These are phyloP conservation scores for Tetrapedia diversipes DNA, from an alignment of 2,888 invertebrate genomes.

Conservation along the genomic window DNA sequence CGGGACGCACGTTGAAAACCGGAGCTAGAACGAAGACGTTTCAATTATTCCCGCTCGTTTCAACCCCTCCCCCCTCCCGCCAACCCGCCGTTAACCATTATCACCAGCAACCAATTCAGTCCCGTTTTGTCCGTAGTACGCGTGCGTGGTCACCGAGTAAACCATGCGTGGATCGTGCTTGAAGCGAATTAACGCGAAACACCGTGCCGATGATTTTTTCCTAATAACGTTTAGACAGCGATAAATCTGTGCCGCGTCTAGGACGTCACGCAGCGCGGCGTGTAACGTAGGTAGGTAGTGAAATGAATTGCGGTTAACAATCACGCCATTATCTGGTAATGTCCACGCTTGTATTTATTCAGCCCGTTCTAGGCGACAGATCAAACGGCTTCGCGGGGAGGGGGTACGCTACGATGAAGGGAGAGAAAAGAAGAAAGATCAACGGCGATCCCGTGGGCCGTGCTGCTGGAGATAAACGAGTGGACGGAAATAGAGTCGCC, in stretches of 20 bases:
- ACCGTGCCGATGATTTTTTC: constrained; percentile 29
- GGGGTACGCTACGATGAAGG: neutral
- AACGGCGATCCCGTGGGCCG: constrained; percentile 51
- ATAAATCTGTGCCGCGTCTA: constrained; percentile 46
- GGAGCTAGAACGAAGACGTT: constrained; percentile 11
- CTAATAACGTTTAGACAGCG: constrained; percentile 31
- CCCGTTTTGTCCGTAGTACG: no score
- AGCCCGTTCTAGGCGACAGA: neutral
- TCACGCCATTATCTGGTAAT: constrained; percentile 60
- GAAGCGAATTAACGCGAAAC: constrained; percentile 37
- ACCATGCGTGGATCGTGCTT: constrained; percentile 36
- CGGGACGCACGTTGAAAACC: neutral
- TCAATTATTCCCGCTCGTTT: constrained; percentile 29
- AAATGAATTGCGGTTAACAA: constrained; percentile 60
- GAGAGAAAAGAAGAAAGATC: constrained; percentile 14
- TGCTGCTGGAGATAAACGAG: constrained; percentile 50
- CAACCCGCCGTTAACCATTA: no score
- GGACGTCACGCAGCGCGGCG: constrained; percentile 30
- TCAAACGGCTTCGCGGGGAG: no score
- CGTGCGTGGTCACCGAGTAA: constrained; percentile 5
- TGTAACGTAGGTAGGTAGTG: constrained; percentile 58
- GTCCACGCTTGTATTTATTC: constrained; percentile 47
- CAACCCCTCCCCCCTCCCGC: neutral
- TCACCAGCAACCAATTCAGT: no score
- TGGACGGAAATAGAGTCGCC: constrained; percentile 60